Evolutionary conservation across 2,797 vertebrate species (phyloP).

Genomic region (Myotis myotis): DNA sequence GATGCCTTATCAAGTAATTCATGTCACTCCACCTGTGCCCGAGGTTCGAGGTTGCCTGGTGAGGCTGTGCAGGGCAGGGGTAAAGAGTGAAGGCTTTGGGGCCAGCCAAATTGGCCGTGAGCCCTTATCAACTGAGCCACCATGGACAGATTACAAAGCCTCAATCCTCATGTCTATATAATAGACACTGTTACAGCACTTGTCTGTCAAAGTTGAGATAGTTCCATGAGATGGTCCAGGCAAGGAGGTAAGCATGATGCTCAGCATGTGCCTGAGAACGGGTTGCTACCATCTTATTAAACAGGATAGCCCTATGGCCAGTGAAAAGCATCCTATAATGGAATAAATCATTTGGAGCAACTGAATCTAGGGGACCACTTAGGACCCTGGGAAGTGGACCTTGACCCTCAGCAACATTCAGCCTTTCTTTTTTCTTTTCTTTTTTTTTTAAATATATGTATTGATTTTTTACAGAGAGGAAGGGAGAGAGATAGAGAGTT

Average conservation of each 20-base stretch:
- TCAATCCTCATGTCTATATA: fast-evolving
- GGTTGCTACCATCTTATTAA: not conserved
- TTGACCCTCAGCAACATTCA: not conserved
- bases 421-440: too few species aligned
- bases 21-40: not conserved
- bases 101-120: not conserved
- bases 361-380: not conserved
- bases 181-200: not conserved
- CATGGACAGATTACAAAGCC: not conserved
- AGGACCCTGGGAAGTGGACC: not conserved
- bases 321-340: not conserved
- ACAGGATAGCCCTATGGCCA: not conserved
- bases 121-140: not conserved
- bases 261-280: not conserved
- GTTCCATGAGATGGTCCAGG: not conserved
- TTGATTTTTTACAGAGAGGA: too few species aligned
- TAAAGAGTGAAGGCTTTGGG: not conserved
- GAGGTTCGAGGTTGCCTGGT: not conserved
- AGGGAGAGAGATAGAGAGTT: too few species aligned
- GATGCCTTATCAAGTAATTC: not conserved
- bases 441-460: too few species aligned
- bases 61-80: not conserved
- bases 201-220: not conserved
- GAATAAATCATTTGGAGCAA: not conserved
- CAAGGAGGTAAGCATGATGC: not conserved